Evolutionary conservation across 2,888 invertebrate species (phyloP), one percentile per base, ranked within the genome.

Genomic region (Hemaris fuciformis): DNA sequence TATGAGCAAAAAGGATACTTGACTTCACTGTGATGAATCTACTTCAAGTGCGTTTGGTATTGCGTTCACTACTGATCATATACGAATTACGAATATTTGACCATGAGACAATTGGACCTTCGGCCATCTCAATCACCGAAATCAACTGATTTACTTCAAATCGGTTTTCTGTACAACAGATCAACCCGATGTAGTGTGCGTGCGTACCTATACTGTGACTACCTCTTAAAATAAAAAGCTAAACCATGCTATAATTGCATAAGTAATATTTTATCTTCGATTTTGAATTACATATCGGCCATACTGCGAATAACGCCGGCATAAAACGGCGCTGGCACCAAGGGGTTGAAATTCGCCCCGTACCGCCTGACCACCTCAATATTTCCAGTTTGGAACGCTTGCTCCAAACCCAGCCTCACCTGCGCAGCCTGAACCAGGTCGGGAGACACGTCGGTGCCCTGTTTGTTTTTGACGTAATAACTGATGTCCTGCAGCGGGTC

Each of bases 311-410:
- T 0, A 0, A 73, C 0, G 0, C 80, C 85, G 0, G 62, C 13
- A 1, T 68, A 59, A 20, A 83, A 71, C 0, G 81, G 77, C 3
- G 68, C 69, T 0, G 77, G 77, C 0, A 75, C 65, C 0, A 74
- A 63, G 0, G 88, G 87, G n/a, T 85, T 87, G 59, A 79, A 86
- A 31, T 89, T 89, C 0, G 88, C 62, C 0, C 88, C 89, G 59
- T 77, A 90, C 1, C 82, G 63, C 0, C 79, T 67, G 0, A 88
- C 76, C 0, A 83, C 76, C 13, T 79, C 76, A 2, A 87, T 83
- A 65, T 85, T 83, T 0, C 82, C 83, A 13, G 73, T 83, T 22
- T 79, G 79, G 42, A 80, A 86, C 0, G 77, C 67, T 10, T 72
- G 74, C 38, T 84, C 73, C 34, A 90, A 62, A 0, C 79, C 81